A percentile compares a stretch with the other conserved stretches of the same genome.
Conservation (phyloP, 1,140 invertebrate species). For the Phocides pigmalion region DNA sequence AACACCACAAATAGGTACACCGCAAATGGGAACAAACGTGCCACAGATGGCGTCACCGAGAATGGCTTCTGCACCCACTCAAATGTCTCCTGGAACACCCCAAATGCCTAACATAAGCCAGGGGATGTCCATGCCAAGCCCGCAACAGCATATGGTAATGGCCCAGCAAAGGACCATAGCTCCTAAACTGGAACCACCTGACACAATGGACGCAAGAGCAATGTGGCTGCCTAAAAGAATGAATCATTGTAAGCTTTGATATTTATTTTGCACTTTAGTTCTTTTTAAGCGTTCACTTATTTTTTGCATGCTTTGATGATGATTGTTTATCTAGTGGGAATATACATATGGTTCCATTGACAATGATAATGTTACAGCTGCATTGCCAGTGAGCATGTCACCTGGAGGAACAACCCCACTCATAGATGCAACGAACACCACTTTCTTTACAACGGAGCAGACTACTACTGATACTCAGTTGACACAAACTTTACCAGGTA, state of each 20-base stretch:
- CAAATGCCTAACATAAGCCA: slow-evolving; percentile 73
- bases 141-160: slow-evolving; percentile 69
- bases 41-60: slow-evolving; percentile 69
- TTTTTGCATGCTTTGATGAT: slow-evolving; percentile 41
- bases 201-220: slow-evolving; percentile 79
- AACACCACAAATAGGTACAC: slow-evolving; percentile 72
- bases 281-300: slow-evolving; percentile 53
- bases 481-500: slow-evolving; percentile 70
- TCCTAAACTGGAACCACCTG: slow-evolving; percentile 77
- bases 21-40: slow-evolving; percentile 65
- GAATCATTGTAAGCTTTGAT: slow-evolving; percentile 86
- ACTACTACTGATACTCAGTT: slow-evolving; percentile 70
- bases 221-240: slow-evolving; percentile 86
- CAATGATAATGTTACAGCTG: slow-evolving; percentile 57
- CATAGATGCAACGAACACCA: slow-evolving; percentile 62
- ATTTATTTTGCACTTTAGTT: slow-evolving; percentile 77
- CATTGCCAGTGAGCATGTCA: slow-evolving; percentile 74
- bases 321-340: slow-evolving; percentile 8
- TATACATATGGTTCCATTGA: neutral
- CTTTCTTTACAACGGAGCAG: slow-evolving; percentile 69
- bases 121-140: slow-evolving; percentile 68
- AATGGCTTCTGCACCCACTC: slow-evolving; percentile 69
- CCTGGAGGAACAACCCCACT: slow-evolving; percentile 70
- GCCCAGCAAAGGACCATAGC: slow-evolving; percentile 70
- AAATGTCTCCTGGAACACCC: slow-evolving; percentile 73